Base-by-base conservation (phyloP, 2,113 vertebrate species). In the Megaptera novaeangliae region DNA sequence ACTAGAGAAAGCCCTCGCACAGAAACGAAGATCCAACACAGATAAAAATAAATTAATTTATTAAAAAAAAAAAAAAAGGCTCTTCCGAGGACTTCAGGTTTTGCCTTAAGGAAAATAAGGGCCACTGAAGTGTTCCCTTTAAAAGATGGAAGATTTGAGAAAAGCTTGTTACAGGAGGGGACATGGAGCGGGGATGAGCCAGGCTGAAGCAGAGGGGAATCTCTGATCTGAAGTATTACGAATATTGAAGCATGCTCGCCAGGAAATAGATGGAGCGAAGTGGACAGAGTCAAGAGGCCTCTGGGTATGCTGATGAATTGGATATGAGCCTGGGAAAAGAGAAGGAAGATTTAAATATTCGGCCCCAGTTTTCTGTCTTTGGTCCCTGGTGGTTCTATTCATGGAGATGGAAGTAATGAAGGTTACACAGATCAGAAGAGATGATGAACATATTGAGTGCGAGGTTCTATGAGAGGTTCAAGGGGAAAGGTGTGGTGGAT, bases 171-270 rank as follows among this genome's bases (percentile, higher is more conserved):
- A 44, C 2, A 39, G 29, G 17, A 29, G 9, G 36, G 18, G 13
- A 87, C 55, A 57, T 46, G 20, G 41, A 74, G 13, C 13, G 2
- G 2, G 17, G 23, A 11, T 34, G 12, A 87, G 64, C 27, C 85
- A 29, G 29, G 21, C 10, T 3, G 14, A 52, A 31, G 77, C 31
- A 88, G 57, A 78, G 31, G 7, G 1, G 17, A 31, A 31, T 1
- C 7, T 11, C 12, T 80, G 20, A 10, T 52, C 34, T 23, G 66
- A 41, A 23, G 7, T n/a, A 15, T 23, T 1, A 1, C 5, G 23
- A 6, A 21, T 20, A 5, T 1, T 34, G 41, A 66, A 23, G 27
- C 41, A 61, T 7, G 34, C 0, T 3, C 8, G 4, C 34, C 20
- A 9, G 34, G 27, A 77, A 64, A 18, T 36, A 12, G 6, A 36